These are phyloP conservation scores for Acanthurus lineatus DNA, from an alignment of 2,797 vertebrate genomes.

Conservation along the genomic window DNA sequence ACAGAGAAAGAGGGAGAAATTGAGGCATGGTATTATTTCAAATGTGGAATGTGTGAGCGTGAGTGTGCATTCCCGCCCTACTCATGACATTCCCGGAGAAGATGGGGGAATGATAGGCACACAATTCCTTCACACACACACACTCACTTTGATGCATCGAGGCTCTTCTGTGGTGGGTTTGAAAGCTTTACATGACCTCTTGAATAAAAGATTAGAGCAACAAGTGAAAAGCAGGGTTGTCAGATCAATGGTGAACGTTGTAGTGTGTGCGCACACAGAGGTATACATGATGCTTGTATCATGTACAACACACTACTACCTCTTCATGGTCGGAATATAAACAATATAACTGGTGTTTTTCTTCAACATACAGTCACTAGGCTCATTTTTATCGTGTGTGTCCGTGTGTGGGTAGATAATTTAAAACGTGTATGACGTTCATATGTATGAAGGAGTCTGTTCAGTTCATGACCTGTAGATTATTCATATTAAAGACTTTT, in stretches of 20 bases:
- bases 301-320: slow-evolving; percentile 11
- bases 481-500: neutral
- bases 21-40: slow-evolving; percentile 66
- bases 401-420: slow-evolving; percentile 8
- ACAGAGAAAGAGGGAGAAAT: slow-evolving; percentile 47
- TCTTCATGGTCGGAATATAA: slow-evolving; percentile 24
- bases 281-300: slow-evolving; percentile 21
- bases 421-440: neutral
- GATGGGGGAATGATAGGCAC: slow-evolving; percentile 44
- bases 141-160: slow-evolving; percentile 24
- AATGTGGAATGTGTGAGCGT: slow-evolving; percentile 80
- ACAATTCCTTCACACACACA: slow-evolving; percentile 11
- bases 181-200: slow-evolving; percentile 52
- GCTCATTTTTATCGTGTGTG: slow-evolving; percentile 21
- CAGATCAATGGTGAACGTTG: slow-evolving; percentile 35
- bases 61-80: slow-evolving; percentile 81
- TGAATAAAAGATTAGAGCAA: slow-evolving; percentile 68
- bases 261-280: slow-evolving; percentile 26
- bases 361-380: neutral
- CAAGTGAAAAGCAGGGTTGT: slow-evolving; percentile 42
- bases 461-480: slow-evolving; percentile 2
- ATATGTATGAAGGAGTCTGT: slow-evolving; percentile 1
- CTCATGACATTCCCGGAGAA: slow-evolving; percentile 77
- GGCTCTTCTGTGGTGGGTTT: slow-evolving; percentile 39
- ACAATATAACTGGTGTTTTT: slow-evolving; percentile 30